These are phyloP conservation scores for Salvator merianae DNA, from an alignment of 2,113 vertebrate species.

Conservation along the genomic window DNA sequence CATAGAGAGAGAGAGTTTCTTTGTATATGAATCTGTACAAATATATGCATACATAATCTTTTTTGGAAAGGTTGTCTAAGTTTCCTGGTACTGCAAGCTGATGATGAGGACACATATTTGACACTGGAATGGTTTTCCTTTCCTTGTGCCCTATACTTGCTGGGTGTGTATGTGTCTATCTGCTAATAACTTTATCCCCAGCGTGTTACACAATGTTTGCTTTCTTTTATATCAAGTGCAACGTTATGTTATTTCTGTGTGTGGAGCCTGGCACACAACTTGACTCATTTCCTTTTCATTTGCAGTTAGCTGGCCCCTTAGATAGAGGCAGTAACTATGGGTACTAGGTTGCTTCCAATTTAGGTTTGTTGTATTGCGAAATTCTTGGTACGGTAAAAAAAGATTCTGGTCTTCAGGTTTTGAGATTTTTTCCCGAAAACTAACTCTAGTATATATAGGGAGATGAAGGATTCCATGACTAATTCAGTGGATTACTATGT, in stretches of 20 bases:
- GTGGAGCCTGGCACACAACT: conserved; percentile 40
- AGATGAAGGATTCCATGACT: conserved; percentile 22
- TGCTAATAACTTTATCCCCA: conserved; percentile 50
- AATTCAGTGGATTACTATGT: conserved; percentile 9
- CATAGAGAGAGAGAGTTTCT: neutral
- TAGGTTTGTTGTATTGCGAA: conserved; percentile 32
- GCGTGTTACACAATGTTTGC: conserved; percentile 48
- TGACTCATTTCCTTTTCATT: conserved; percentile 67
- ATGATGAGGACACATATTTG: no score
- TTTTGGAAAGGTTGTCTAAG: no score
- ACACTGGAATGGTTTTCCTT: conserved; percentile 8
- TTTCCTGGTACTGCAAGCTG: no score
- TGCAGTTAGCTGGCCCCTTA: conserved; percentile 44
- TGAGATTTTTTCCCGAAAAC: conserved; percentile 5
- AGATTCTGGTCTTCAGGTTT: neutral
- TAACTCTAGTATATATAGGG: conserved; percentile 22
- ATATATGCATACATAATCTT: neutral
- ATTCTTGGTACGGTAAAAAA: neutral
- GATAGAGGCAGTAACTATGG: conserved; percentile 32
- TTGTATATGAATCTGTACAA: neutral
- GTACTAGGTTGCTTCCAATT: conserved; percentile 10
- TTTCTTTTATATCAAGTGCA: conserved; percentile 28
- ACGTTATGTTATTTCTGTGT: conserved; percentile 34
- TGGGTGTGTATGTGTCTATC: conserved; percentile 27
- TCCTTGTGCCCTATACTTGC: no score